Evolutionary conservation across 2,113 vertebrate genomes (phyloP).

Genomic region (Physeter macrocephalus): DNA sequence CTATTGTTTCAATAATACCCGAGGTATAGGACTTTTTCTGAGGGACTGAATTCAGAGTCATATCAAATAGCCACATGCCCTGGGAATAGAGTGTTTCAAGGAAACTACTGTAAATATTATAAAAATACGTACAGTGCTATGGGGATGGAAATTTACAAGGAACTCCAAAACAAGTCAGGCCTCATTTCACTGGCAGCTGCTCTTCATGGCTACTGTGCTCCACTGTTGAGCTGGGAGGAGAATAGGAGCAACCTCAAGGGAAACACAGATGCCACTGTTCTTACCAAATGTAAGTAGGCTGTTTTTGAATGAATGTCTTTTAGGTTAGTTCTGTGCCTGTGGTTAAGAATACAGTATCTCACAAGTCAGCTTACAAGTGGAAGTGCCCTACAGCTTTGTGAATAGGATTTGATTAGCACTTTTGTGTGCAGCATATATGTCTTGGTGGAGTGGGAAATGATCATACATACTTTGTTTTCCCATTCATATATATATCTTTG

Average conservation of each 20-base stretch:
- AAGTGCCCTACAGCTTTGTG: neutral
- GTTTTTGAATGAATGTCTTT: neutral
- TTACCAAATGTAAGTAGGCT: neutral
- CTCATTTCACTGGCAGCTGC: neutral
- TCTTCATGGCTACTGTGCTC: neutral
- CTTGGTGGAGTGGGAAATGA: neutral
- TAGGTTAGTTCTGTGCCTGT: neutral
- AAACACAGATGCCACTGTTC: neutral
- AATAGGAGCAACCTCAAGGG: neutral
- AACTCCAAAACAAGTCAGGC: neutral
- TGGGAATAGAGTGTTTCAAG: neutral
- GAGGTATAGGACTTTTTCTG: neutral
- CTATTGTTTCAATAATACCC: neutral
- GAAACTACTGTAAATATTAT: neutral
- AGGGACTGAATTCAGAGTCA: conserved; percentile 9
- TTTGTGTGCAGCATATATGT: neutral
- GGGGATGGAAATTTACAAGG: neutral
- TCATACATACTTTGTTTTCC: neutral
- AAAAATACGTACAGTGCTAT: neutral
- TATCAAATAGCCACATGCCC: neutral
- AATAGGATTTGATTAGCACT: neutral
- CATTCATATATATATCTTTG: neutral
- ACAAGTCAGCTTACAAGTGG: neutral
- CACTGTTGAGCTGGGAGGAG: neutral
- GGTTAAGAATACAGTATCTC: neutral